These are phyloP conservation scores for Actinia equina DNA, from an alignment of 64 coral and sea anemone genomes.

Conservation along the genomic window DNA sequence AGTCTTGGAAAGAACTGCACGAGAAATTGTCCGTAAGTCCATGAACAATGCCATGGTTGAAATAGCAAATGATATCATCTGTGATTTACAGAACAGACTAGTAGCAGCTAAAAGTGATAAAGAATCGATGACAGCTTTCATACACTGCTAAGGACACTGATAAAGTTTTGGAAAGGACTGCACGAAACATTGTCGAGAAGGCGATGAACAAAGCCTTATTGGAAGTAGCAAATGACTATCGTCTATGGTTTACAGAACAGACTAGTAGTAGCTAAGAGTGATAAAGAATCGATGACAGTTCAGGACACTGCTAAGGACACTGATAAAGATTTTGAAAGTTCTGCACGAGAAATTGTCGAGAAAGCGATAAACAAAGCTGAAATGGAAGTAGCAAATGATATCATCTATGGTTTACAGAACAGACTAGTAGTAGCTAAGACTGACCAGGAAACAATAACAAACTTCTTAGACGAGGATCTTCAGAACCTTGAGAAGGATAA, in stretches of 20 bases:
- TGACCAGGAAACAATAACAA: not conserved
- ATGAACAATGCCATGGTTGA: not conserved
- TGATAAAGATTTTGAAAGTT: too few species aligned
- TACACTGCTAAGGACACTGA: too few species aligned
- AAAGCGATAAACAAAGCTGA: too few species aligned
- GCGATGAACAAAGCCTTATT: too few species aligned
- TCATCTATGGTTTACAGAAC: not conserved
- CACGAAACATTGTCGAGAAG: too few species aligned
- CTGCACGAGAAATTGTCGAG: too few species aligned
- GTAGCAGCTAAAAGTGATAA: not conserved
- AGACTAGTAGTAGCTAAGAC: not conserved
- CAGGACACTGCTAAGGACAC: too few species aligned
- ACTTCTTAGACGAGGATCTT: not conserved
- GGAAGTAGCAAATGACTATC: not conserved
- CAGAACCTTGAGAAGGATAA: not conserved
- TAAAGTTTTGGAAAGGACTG: too few species aligned
- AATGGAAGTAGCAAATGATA: not conserved
- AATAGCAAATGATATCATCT: not conserved
- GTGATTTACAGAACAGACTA: not conserved
- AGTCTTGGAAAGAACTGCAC: constrained; percentile 1
- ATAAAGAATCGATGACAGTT: not conserved
- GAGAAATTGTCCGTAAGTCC: not conserved
- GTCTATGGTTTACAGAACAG: not conserved
- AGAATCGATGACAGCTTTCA: not conserved
- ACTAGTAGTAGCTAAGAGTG: not conserved